Conservation (phyloP, 2,888 invertebrate species). For the Synanthedon myopaeformis region DNA sequence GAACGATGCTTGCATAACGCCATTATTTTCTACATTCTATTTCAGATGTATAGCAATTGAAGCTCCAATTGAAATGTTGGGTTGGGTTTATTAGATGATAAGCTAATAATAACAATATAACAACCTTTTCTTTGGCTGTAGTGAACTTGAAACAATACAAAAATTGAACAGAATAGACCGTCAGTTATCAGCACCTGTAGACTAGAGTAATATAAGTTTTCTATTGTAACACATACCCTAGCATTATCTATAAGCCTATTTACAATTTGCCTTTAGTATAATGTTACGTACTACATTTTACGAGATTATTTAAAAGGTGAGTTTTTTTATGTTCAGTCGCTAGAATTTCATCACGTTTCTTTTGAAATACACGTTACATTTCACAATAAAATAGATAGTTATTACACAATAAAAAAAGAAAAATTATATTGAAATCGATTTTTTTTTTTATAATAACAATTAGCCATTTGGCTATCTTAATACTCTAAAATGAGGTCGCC, state of each 20-base stretch:
- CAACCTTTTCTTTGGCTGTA: conserved; percentile 39
- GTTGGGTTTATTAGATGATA: neutral
- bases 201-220: conserved; percentile 36
- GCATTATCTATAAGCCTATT: conserved; percentile 45
- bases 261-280: conserved; percentile 37
- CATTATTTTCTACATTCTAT: no score
- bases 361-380: no score
- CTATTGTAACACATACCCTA: conserved; percentile 35
- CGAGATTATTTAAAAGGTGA: neutral
- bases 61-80: no score
- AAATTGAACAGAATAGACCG: conserved; percentile 18
- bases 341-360: neutral
- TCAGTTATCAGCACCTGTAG: conserved; percentile 51
- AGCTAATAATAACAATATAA: conserved; percentile 10
- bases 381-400: no score
- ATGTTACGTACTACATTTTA: neutral
- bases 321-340: neutral
- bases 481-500: no score
- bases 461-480: no score
- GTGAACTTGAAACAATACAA: conserved; percentile 3
- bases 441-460: no score
- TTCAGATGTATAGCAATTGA: no score
- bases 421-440: no score
- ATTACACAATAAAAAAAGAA: no score
- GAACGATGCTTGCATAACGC: no score